phyloP scores from a whole-genome alignment of 2,888 invertebrate genomes.

The Pseudanteris insignis region DNA sequence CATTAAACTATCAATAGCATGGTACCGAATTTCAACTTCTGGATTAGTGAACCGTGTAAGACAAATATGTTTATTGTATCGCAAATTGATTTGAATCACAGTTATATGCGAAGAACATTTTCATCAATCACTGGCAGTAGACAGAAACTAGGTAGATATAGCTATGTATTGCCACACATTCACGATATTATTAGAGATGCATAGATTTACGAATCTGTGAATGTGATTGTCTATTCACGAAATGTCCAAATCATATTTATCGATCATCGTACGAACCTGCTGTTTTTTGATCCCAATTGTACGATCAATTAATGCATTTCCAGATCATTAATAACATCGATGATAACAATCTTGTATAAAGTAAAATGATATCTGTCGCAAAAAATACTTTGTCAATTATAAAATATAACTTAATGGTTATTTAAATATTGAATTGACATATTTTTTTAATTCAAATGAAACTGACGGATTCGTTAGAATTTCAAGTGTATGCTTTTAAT shows the following conservation, averaged over 20 bases:
- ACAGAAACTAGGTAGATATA: slow-evolving; percentile 36
- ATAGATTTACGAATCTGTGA: slow-evolving; percentile 31
- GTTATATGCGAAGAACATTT: slow-evolving; percentile 33
- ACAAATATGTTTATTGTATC: slow-evolving; percentile 10
- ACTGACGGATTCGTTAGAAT: too few species aligned
- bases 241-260: slow-evolving; percentile 21
- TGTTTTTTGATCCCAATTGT: slow-evolving; percentile 2
- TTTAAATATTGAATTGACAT: too few species aligned
- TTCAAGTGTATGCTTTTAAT: too few species aligned
- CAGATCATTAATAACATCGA: too few species aligned
- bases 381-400: too few species aligned
- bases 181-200: slow-evolving; percentile 28
- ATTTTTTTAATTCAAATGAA: too few species aligned
- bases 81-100: slow-evolving; percentile 31
- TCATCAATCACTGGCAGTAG: slow-evolving; percentile 40
- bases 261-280: slow-evolving; percentile 7
- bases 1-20: too few species aligned
- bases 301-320: slow-evolving; percentile 2
- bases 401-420: too few species aligned
- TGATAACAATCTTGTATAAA: too few species aligned
- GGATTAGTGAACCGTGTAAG: not conserved
- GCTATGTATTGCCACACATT: slow-evolving; percentile 23
- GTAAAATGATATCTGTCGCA: too few species aligned
- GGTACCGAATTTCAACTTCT: too few species aligned
- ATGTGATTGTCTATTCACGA: slow-evolving; percentile 26